Evolutionary conservation across 2,113 vertebrate genomes (phyloP).

Genomic region (Hypanus sabinus): DNA sequence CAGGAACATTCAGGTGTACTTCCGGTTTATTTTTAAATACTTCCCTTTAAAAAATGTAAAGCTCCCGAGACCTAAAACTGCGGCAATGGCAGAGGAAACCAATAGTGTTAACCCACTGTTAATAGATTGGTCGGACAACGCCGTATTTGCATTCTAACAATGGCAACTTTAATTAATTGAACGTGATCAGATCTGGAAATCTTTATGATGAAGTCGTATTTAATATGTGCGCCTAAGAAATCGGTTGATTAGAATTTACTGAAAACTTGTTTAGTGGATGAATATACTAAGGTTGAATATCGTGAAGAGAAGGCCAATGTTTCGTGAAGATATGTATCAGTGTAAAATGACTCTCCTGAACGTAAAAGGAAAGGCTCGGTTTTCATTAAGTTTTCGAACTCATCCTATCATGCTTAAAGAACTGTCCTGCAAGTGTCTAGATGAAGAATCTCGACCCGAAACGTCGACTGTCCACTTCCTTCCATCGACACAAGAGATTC

Average conservation of each 20-base stretch:
- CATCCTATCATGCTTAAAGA: too few species aligned
- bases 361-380: neutral
- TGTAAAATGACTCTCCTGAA: too few species aligned
- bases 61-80: neutral
- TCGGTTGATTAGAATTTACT: neutral
- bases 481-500: too few species aligned
- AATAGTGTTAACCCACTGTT: neutral
- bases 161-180: neutral
- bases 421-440: too few species aligned
- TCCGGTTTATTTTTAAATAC: neutral
- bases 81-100: neutral
- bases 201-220: neutral
- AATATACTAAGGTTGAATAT: too few species aligned
- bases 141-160: neutral
- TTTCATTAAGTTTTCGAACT: too few species aligned
- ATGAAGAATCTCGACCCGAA: too few species aligned
- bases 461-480: too few species aligned
- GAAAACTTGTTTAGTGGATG: neutral
- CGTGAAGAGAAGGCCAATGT: too few species aligned
- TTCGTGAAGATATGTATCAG: too few species aligned
- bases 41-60: neutral
- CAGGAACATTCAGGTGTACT: neutral
- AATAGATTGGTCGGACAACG: neutral
- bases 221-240: too few species aligned
- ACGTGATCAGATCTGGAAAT: neutral